Evolutionary conservation across 2,113 vertebrate species (phyloP).

Genomic region (Dicaeum eximium): DNA sequence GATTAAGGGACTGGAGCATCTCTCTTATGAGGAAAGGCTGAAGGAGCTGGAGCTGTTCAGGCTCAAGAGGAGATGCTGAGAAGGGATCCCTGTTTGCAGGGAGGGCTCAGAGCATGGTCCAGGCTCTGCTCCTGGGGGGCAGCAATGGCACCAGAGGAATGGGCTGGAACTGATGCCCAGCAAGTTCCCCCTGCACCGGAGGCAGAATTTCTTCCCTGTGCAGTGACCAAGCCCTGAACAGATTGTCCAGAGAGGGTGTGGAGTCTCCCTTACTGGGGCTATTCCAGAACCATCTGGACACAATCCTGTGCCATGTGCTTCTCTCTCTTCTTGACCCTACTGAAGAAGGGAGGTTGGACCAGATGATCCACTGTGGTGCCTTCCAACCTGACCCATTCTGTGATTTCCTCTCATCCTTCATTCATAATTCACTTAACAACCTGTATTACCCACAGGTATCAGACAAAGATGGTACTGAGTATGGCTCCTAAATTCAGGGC

Average conservation of each 20-base stretch:
- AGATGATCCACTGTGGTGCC: neutral
- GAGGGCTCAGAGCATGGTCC: neutral
- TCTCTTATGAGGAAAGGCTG: neutral
- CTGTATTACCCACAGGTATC: neutral
- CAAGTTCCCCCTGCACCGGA: rapidly evolving
- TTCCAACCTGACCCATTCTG: neutral
- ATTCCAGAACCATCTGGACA: neutral
- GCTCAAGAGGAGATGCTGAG: neutral
- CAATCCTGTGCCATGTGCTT: neutral
- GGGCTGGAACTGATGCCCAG: neutral
- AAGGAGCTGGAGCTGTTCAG: neutral
- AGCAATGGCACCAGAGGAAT: rapidly evolving
- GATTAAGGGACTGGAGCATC: neutral
- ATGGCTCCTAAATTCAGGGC: neutral
- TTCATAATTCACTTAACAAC: neutral
- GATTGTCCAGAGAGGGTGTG: neutral
- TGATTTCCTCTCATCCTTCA: neutral
- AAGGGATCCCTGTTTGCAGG: neutral
- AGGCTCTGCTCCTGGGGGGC: neutral
- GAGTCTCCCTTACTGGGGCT: neutral
- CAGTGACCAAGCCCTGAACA: rapidly evolving
- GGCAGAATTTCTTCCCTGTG: neutral
- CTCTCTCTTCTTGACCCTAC: neutral
- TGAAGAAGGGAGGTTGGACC: neutral
- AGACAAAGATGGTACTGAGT: neutral